phyloP scores from a whole-genome alignment of 2,888 invertebrate genomes.

The Nomada hirtipes region DNA sequence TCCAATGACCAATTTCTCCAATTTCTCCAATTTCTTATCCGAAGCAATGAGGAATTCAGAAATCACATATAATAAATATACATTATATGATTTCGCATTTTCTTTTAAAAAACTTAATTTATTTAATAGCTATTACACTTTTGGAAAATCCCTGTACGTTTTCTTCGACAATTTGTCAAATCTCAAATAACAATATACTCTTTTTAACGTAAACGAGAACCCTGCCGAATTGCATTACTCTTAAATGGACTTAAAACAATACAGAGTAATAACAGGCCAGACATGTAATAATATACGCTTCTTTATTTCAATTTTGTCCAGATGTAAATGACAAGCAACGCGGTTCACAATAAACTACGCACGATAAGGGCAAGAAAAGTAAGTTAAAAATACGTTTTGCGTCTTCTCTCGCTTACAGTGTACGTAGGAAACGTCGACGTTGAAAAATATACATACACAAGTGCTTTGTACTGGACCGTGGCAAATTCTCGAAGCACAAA shows the following conservation, averaged over 20 bases:
- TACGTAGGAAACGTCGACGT: not conserved
- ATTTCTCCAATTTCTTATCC: no score
- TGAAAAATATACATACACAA: not conserved
- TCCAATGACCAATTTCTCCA: no score
- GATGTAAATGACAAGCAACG: slow-evolving; percentile 18
- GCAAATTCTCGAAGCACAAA: not conserved
- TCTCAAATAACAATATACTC: not conserved
- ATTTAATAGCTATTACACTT: not conserved
- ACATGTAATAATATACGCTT: slow-evolving; percentile 25
- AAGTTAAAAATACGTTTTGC: not conserved
- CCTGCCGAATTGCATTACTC: slow-evolving; percentile 8
- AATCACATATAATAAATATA: no score
- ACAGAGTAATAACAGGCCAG: slow-evolving; percentile 4
- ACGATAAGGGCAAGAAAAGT: not conserved
- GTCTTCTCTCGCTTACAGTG: not conserved
- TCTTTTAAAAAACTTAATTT: no score
- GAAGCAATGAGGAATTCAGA: no score
- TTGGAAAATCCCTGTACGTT: not conserved
- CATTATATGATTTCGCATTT: no score
- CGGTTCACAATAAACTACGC: slow-evolving; percentile 5
- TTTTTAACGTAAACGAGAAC: not conserved
- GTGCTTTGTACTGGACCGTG: not conserved
- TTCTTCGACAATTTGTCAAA: not conserved
- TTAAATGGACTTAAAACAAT: not conserved
- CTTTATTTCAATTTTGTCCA: slow-evolving; percentile 30